Evolutionary conservation across 2,888 invertebrate species (phyloP).

Genomic region (Tanytarsus gracilentus): DNA sequence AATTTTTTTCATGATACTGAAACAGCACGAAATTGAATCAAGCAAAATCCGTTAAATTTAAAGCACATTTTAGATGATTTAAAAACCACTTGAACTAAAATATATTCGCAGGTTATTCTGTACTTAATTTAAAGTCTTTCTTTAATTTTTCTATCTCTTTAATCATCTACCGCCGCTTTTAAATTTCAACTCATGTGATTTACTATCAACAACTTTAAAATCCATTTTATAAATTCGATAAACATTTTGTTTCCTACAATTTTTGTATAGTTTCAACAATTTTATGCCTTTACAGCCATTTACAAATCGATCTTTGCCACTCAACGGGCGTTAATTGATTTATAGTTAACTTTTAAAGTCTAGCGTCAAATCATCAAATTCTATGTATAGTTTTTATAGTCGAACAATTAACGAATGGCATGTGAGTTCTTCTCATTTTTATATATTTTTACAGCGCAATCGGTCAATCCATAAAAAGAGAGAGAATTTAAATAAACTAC

Average conservation of each 20-base stretch:
- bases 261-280: background rate
- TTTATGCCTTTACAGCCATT: background rate
- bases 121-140: no score
- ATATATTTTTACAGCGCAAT: slow-evolving; percentile 7
- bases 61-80: no score
- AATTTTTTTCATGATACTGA: no score
- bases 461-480: slow-evolving; percentile 20
- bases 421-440: background rate
- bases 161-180: no score
- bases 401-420: background rate
- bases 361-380: slow-evolving; percentile 3
- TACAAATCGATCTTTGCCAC: background rate
- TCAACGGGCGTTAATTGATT: background rate
- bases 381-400: background rate
- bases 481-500: slow-evolving; percentile 28
- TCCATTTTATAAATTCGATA: background rate
- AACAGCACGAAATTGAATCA: no score
- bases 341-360: background rate
- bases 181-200: no score
- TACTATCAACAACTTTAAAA: no score
- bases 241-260: background rate
- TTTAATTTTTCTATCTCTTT: no score
- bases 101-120: no score
- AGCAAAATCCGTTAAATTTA: no score
- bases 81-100: no score